Evolutionary conservation across 1,140 invertebrate species (phyloP).

Genomic region (Euwallacea fornicatus): DNA sequence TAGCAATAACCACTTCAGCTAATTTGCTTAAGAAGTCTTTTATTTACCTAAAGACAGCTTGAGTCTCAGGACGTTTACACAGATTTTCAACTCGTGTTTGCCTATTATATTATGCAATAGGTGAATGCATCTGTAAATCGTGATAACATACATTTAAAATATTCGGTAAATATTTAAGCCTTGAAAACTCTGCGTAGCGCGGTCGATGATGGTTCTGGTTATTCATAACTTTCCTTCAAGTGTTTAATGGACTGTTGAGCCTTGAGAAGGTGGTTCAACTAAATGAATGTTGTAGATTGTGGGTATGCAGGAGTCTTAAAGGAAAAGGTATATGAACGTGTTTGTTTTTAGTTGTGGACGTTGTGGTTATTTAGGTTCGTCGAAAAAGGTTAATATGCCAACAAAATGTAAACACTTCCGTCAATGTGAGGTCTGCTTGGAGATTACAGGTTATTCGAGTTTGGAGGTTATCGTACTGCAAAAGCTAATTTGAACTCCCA

Average conservation of each 20-base stretch:
- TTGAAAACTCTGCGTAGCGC: background rate
- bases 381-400: too few species aligned
- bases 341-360: too few species aligned
- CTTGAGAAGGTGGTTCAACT: constrained; percentile 6
- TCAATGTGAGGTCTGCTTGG: too few species aligned
- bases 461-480: too few species aligned
- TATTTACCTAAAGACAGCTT: background rate
- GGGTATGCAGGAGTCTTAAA: too few species aligned
- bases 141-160: constrained; percentile 7
- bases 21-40: constrained; percentile 4
- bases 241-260: constrained; percentile 3
- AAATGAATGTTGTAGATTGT: constrained; percentile 3
- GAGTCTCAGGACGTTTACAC: background rate
- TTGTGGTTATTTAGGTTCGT: too few species aligned
- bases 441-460: too few species aligned
- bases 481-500: too few species aligned
- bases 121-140: background rate
- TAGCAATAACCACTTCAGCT: constrained; percentile 8
- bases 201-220: background rate
- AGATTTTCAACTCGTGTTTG: constrained; percentile 5
- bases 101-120: constrained; percentile 14
- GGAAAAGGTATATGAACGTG: too few species aligned
- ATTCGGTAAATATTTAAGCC: constrained; percentile 2
- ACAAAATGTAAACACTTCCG: too few species aligned
- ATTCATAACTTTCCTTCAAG: constrained; percentile 11